These are phyloP conservation scores for Hylomyscus alleni DNA, from an alignment of 2,797 vertebrate genomes.

Conservation along the genomic window DNA sequence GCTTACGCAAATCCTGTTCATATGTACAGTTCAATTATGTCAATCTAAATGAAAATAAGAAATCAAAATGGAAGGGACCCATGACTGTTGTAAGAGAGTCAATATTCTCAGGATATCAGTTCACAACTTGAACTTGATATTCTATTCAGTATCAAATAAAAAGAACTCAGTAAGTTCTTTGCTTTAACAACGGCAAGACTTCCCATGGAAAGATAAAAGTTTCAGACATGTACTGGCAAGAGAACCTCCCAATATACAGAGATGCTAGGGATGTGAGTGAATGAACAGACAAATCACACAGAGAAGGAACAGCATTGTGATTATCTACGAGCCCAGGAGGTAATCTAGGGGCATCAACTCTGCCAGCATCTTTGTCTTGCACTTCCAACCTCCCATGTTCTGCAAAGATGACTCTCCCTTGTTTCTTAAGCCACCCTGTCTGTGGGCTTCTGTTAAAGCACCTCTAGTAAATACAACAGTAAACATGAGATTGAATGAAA, in stretches of 20 bases:
- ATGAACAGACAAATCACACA: background rate
- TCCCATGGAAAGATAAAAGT: background rate
- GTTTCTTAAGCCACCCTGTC: background rate
- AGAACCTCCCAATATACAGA: background rate
- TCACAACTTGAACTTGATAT: background rate
- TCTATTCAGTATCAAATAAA: background rate
- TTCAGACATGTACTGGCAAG: background rate
- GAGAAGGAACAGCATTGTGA: background rate
- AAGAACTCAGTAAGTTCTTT: background rate
- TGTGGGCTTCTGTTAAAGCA: background rate
- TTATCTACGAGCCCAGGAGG: background rate
- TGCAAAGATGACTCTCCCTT: background rate
- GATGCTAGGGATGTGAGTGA: background rate
- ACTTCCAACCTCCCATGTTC: background rate
- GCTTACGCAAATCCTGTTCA: background rate
- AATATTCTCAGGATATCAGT: too few relatives aligned
- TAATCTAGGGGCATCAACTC: background rate
- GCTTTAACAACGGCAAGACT: background rate
- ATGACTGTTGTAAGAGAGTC: background rate
- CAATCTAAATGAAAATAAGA: background rate
- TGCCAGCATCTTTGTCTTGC: background rate
- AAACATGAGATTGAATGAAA: background rate
- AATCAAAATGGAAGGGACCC: background rate
- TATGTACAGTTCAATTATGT: background rate
- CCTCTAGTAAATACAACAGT: background rate